Conservation (phyloP, 1,140 invertebrate species). For the Samia ricini region DNA sequence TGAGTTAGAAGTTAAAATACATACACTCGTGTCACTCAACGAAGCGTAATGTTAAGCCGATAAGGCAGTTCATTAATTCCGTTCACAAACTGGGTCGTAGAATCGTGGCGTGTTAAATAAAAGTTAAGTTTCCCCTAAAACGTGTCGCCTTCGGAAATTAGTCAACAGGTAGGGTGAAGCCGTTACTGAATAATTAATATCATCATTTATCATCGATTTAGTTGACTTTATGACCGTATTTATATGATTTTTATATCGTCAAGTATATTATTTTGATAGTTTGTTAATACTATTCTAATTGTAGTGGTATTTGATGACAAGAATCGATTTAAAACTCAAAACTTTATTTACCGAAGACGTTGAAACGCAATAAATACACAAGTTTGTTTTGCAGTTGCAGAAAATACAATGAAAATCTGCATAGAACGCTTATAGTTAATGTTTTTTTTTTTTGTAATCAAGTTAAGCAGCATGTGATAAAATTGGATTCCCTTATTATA, state of each 20-base stretch:
- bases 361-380: no score
- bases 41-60: background rate
- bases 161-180: slow-evolving; percentile 34
- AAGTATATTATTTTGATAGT: background rate
- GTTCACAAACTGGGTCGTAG: slow-evolving; percentile 23
- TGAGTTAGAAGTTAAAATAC: no score
- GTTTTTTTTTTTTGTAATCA: no score
- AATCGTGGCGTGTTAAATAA: slow-evolving; percentile 29
- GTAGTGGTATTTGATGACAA: no score
- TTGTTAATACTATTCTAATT: no score
- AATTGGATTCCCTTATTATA: no score
- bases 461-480: no score
- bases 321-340: no score
- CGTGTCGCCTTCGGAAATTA: slow-evolving; percentile 17
- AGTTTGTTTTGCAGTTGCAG: no score
- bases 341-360: no score
- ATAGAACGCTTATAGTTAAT: no score
- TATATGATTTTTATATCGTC: background rate
- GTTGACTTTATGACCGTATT: background rate
- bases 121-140: slow-evolving; percentile 23
- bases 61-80: slow-evolving; percentile 1
- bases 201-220: background rate
- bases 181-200: slow-evolving; percentile 41
- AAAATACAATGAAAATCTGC: no score
- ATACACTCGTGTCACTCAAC: background rate